These are phyloP conservation scores for Passerina amoena DNA, from an alignment of 2,113 vertebrate species.

Conservation along the genomic window DNA sequence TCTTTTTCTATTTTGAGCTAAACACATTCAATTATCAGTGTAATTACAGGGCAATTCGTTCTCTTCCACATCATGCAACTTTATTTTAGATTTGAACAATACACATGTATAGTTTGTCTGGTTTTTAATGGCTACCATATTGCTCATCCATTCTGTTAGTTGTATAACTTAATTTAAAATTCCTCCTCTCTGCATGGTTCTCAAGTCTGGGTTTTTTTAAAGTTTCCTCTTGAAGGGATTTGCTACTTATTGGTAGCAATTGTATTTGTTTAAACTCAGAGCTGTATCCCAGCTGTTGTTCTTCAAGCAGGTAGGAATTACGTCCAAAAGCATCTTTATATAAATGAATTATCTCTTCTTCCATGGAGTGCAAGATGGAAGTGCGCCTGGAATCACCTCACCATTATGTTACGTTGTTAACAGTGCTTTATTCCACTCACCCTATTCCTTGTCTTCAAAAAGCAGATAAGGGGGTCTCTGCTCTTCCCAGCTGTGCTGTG, in stretches of 20 bases:
- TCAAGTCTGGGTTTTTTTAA: not conserved
- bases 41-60: conserved; percentile 22
- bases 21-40: conserved; percentile 36
- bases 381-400: not conserved
- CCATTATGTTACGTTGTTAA: not conserved
- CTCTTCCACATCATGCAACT: not conserved
- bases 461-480: not conserved
- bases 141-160: not conserved
- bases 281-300: not conserved
- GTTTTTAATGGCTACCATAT: conserved; percentile 52
- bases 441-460: not conserved
- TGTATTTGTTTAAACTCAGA: not conserved
- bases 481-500: not conserved
- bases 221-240: not conserved
- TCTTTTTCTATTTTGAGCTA: not conserved
- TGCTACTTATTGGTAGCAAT: not conserved
- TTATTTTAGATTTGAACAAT: conserved; percentile 48
- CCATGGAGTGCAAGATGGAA: not conserved
- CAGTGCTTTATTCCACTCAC: not conserved
- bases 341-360: not conserved
- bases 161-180: conserved; percentile 30
- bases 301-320: not conserved
- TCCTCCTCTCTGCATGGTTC: not conserved
- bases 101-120: conserved; percentile 15
- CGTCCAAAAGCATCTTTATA: not conserved